Percentiles rank a stretch among this genome's conserved stretches.
These are phyloP conservation scores for Leuctra nigra DNA, from an alignment of 2,888 invertebrate genomes.

Conservation along the genomic window DNA sequence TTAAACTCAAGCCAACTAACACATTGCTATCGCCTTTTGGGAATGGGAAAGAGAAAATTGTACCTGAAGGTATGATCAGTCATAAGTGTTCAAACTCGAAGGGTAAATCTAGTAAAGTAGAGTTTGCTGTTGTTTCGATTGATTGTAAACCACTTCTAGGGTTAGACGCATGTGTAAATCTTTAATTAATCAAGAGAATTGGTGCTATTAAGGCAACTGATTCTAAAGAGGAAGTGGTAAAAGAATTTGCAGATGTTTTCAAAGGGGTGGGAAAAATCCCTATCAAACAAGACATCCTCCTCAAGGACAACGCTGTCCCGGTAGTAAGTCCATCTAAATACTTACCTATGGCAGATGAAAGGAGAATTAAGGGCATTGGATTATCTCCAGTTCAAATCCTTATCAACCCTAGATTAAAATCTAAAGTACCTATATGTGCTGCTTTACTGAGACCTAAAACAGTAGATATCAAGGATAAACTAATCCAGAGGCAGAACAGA, in stretches of 20 bases:
- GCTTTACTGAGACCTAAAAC: background rate
- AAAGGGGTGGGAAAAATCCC: too few species aligned
- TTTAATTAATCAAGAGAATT: background rate
- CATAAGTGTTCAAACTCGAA: background rate
- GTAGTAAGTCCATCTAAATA: too few species aligned
- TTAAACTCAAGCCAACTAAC: background rate
- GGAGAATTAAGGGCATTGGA: background rate
- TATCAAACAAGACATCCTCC: too few species aligned
- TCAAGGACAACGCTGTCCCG: too few species aligned
- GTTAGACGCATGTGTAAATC: background rate
- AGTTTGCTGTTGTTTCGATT: background rate
- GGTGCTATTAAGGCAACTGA: too few species aligned
- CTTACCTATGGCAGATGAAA: background rate
- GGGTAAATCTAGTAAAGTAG: background rate
- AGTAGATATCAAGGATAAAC: background rate
- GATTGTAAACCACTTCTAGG: constrained; percentile 1
- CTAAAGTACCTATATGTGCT: background rate
- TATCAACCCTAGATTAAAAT: background rate
- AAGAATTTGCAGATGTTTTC: too few species aligned
- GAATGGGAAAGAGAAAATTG: background rate
- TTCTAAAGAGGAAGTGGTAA: too few species aligned
- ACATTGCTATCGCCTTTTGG: background rate
- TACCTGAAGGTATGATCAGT: background rate
- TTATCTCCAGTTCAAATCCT: background rate
- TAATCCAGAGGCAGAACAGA: background rate